Conservation (phyloP, 2,888 invertebrate species). For the Deilephila porcellus region DNA sequence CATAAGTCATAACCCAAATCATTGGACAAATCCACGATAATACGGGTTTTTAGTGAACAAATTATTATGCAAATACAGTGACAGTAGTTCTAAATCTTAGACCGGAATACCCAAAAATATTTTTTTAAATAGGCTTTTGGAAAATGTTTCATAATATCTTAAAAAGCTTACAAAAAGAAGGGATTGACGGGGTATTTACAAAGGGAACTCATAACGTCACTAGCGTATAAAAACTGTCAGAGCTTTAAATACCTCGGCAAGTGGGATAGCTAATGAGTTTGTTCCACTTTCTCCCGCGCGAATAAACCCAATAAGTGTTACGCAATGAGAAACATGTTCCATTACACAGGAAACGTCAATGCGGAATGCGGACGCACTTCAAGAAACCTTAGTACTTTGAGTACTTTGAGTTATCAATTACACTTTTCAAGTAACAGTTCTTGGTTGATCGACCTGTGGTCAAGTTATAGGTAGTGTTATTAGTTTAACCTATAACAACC, state of each 20-base stretch:
- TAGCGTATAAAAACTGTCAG: not conserved
- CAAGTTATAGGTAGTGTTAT: too few species aligned
- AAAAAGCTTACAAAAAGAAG: too few species aligned
- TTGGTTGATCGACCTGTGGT: not conserved
- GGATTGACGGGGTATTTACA: not conserved
- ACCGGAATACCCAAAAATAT: too few species aligned
- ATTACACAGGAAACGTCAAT: conserved; percentile 19
- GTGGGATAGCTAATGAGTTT: conserved; percentile 9
- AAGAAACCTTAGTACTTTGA: conserved; percentile 7
- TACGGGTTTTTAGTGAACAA: too few species aligned
- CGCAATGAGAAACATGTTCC: conserved; percentile 16
- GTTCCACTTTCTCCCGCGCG: conserved; percentile 21
- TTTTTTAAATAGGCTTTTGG: too few species aligned
- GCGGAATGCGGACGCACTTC: conserved; percentile 21
- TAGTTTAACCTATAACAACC: not conserved
- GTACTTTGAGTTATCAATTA: conserved; percentile 12
- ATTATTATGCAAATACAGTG: too few species aligned
- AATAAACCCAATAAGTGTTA: conserved; percentile 18
- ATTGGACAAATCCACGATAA: too few species aligned
- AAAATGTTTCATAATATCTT: too few species aligned
- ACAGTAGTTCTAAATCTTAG: too few species aligned
- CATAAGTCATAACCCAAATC: too few species aligned
- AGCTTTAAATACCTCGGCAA: not conserved
- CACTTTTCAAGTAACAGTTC: conserved; percentile 12
- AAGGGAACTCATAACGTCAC: not conserved